Percentiles rank a stretch among this genome's conserved stretches.
Conservation (phyloP, 2,888 invertebrate genomes). For the Noctua fimbriata region DNA sequence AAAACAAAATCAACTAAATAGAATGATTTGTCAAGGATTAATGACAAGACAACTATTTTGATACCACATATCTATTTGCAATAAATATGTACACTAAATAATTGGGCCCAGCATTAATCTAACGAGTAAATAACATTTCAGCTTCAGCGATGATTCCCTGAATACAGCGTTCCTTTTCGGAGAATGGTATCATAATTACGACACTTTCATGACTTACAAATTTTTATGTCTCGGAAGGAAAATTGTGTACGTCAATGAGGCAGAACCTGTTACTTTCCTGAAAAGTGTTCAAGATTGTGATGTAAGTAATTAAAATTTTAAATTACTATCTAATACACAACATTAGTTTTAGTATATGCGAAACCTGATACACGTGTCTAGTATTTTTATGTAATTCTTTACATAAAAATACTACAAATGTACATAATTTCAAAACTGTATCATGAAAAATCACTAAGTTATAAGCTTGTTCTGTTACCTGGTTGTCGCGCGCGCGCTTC, state of each 20-base stretch:
- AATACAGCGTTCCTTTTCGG: slow-evolving; percentile 77
- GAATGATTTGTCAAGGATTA: neutral
- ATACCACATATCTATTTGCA: slow-evolving; percentile 3
- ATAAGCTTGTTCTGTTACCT: too few relatives aligned
- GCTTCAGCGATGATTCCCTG: slow-evolving; percentile 75
- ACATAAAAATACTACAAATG: too few relatives aligned
- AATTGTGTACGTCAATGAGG: slow-evolving; percentile 74
- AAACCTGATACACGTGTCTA: too few relatives aligned
- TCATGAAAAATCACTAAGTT: too few relatives aligned
- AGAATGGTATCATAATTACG: slow-evolving; percentile 84
- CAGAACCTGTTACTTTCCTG: slow-evolving; percentile 66
- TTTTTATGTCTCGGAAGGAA: slow-evolving; percentile 78
- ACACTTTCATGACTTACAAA: slow-evolving; percentile 81
- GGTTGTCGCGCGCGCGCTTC: too few relatives aligned
- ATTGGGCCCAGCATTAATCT: slow-evolving; percentile 36
- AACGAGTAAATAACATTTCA: slow-evolving; percentile 63
- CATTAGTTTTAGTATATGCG: too few relatives aligned
- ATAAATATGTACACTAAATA: slow-evolving; percentile 34
- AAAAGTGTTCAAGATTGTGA: slow-evolving; percentile 73
- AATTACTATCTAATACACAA: neutral
- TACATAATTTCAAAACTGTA: too few relatives aligned
- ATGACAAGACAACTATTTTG: slow-evolving; percentile 7
- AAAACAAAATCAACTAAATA: neutral
- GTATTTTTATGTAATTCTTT: too few relatives aligned
- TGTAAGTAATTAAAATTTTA: slow-evolving; percentile 64